Evolutionary conservation across 2,888 invertebrate genomes (phyloP).

Genomic region (Quadroppia sp.): DNA sequence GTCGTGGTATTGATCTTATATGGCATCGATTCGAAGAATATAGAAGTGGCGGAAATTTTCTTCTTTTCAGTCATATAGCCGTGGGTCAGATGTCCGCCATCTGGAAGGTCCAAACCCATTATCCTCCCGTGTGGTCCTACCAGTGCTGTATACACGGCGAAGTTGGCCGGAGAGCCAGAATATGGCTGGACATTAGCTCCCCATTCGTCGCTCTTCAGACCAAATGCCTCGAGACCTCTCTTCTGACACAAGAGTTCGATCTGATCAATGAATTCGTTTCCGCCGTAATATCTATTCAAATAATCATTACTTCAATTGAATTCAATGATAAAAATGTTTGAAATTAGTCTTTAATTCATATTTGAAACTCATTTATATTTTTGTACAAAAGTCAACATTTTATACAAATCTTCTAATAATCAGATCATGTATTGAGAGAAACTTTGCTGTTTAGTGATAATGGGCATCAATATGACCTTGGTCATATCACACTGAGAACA

Average conservation of each 20-base stretch:
- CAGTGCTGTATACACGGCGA: slow-evolving; percentile 60
- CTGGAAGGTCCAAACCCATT: slow-evolving; percentile 61
- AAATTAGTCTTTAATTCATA: too few species aligned
- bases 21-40: slow-evolving; percentile 62
- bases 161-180: slow-evolving; percentile 62
- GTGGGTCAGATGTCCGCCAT: slow-evolving; percentile 58
- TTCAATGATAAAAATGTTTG: too few species aligned
- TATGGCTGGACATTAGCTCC: slow-evolving; percentile 60
- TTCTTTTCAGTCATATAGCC: slow-evolving; percentile 59
- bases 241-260: slow-evolving; percentile 59
- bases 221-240: slow-evolving; percentile 58
- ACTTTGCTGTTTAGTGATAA: too few species aligned
- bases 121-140: slow-evolving; percentile 60
- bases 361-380: too few species aligned
- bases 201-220: slow-evolving; percentile 58
- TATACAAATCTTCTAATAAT: too few species aligned
- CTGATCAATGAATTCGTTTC: slow-evolving; percentile 60
- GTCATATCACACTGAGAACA: too few species aligned
- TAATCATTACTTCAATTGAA: background rate
- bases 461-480: too few species aligned
- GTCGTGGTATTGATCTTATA: slow-evolving; percentile 59
- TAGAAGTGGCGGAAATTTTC: slow-evolving; percentile 60
- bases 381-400: too few species aligned
- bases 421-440: too few species aligned
- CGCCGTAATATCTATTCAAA: slow-evolving; percentile 59